Base-by-base conservation (phyloP, 1,140 invertebrate genomes). In the Liolophura sinensis region DNA sequence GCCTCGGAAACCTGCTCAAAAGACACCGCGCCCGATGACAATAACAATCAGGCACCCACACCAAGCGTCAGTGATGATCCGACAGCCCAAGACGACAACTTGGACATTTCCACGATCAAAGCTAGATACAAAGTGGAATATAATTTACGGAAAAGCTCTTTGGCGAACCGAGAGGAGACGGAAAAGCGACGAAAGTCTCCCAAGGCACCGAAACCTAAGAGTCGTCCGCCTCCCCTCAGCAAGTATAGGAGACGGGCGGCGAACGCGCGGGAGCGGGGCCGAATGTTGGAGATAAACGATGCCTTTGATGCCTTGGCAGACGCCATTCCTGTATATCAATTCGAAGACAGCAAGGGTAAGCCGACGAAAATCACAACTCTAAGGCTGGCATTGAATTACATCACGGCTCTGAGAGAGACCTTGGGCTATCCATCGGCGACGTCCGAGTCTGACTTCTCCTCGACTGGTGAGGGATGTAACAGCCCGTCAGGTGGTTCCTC, bases 191-290 rank as follows among this genome's bases (percentile, higher is more conserved):
- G 81, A 55, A 75, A 76, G 56, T 73, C 76, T 55, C 75, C 79
- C 0, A 81, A 77, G 64, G 62, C 71, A 62, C 79, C 79, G 9
- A 87, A 88, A 64, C 84, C 88, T n/a, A 92, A 92, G 79, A 86
- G 88, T 58, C 90, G 90, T 81, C 89, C 93, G 7, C 89, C 93
- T 54, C 93, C 93, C 1, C 86, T 95, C 65, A 93, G 92, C 85
- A 96, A 95, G 82, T 96, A 96, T 83, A 85, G 93, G 24, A 87
- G 94, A 68, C 93, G 93, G 85, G 94, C 93, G 3, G 94, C 94
- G 0, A 96, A 96, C 86, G 92, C 93, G 0, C 83, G 94, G 6
- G 94, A 96, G 82, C 81, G 94, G 40, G 90, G 88, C 61, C 85
- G 94, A 57, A 95, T 96, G 93, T 86, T 90, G 60, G 93, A 95